Base-by-base conservation (phyloP, 1,140 invertebrate species). In the Coelopa frigida region DNA sequence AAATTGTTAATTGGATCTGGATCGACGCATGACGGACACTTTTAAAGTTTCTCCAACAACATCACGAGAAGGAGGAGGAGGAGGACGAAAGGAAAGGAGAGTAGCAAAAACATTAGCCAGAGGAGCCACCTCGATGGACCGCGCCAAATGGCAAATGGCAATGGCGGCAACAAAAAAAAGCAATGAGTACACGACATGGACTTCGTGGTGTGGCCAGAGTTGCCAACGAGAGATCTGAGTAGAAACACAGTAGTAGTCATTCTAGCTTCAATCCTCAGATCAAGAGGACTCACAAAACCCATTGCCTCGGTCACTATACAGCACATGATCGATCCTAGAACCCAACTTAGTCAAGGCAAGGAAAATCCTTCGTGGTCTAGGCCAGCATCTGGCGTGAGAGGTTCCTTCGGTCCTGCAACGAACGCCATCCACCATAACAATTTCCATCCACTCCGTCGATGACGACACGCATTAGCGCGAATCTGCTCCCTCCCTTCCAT, bases 1-100 rank as follows among this genome's bases (percentile, higher is more conserved):
- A 64, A 64, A 64, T 64, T 61, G 58, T 64, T 64, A 64, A 64
- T 64, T 64, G 61, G 61, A 64, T 64, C 61, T 64, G 61, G 61
- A 64, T 61, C 61, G 44, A 61, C 57, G 64, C 59, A 64, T 64
- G 61, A 64, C 61, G 61, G 64, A 64, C 61, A 61, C 61, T 64
- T 64, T 64, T 54, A 64, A 58, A 61, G 61, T 64, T 63, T 63
- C n/a, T n/a, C n/a, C n/a, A n/a, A n/a, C n/a, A n/a, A n/a, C n/a
- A n/a, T n/a, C n/a, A n/a, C n/a, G n/a, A n/a, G n/a, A n/a, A n/a
- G n/a, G n/a, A n/a, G n/a, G n/a, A n/a, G n/a, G n/a, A n/a, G n/a
- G n/a, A n/a, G n/a, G n/a, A n/a, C n/a, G n/a, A n/a, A n/a, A n/a
- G n/a, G n/a, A n/a, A 62, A 61, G 59, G 59, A 59, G 6, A 17